Conservation (phyloP, 2,113 vertebrate species). For the Elephas maximus region DNA sequence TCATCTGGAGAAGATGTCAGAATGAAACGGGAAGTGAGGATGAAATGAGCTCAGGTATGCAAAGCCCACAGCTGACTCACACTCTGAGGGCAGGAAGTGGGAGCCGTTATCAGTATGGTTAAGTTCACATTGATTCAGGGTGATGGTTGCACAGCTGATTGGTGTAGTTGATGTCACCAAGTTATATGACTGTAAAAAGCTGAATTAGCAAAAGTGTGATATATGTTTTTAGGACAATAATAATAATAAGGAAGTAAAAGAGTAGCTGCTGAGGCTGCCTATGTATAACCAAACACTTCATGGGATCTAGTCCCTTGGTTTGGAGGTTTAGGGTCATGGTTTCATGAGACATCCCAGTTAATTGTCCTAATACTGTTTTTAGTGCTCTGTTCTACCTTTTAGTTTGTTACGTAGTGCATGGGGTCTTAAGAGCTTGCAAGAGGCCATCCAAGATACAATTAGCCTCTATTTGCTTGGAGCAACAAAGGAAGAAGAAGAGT, state of each 20-base stretch:
- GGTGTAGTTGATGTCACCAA: neutral
- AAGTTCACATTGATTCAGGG: neutral
- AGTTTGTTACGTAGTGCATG: neutral
- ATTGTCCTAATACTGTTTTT: neutral
- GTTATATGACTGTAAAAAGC: neutral
- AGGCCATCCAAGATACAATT: neutral
- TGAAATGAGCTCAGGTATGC: neutral
- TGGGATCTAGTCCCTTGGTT: neutral
- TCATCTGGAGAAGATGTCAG: neutral
- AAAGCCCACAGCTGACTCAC: neutral
- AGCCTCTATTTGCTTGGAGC: neutral
- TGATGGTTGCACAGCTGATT: neutral
- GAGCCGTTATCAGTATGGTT: neutral
- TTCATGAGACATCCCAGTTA: neutral
- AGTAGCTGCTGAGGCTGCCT: neutral
- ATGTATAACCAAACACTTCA: neutral
- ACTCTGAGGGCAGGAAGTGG: neutral
- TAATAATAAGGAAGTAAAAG: neutral
- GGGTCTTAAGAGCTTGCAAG: neutral
- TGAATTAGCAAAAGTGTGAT: neutral
- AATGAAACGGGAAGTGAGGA: neutral
- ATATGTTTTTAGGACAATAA: neutral
- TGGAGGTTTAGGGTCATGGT: neutral
- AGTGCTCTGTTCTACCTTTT: neutral
- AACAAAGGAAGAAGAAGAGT: neutral